Conservation (phyloP, 2,797 vertebrate genomes). For the Danio kyathit region DNA sequence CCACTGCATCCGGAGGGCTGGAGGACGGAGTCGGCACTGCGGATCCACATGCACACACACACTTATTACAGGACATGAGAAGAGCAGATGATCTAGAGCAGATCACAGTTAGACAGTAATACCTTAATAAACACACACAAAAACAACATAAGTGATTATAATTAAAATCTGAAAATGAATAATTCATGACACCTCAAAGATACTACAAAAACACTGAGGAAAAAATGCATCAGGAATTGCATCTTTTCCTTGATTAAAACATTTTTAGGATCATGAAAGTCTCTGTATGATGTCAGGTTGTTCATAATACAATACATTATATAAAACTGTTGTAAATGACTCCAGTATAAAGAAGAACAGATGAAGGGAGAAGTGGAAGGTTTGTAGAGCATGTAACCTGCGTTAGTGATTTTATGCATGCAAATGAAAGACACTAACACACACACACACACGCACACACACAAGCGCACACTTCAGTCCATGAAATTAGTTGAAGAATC, state of each 20-base stretch:
- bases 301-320: background rate
- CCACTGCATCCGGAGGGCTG: slow-evolving; percentile 92
- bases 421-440: slow-evolving; percentile 25
- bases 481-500: background rate
- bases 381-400: slow-evolving; percentile 25
- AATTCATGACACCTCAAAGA: too few species aligned
- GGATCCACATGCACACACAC: background rate
- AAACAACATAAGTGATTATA: too few species aligned
- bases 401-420: slow-evolving; percentile 29
- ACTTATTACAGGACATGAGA: background rate
- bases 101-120: background rate
- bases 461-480: slow-evolving; percentile 4
- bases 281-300: background rate
- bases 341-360: too few species aligned
- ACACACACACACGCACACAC: background rate
- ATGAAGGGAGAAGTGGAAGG: background rate
- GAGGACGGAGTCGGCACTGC: slow-evolving; percentile 93
- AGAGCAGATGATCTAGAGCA: background rate
- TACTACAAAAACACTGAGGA: too few species aligned
- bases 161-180: too few species aligned
- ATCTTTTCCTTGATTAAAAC: too few species aligned
- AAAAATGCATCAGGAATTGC: too few species aligned
- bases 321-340: background rate
- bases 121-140: too few species aligned
- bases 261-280: background rate